Base-by-base conservation (phyloP, 2,888 invertebrate genomes). In the Lissonota sp. region DNA sequence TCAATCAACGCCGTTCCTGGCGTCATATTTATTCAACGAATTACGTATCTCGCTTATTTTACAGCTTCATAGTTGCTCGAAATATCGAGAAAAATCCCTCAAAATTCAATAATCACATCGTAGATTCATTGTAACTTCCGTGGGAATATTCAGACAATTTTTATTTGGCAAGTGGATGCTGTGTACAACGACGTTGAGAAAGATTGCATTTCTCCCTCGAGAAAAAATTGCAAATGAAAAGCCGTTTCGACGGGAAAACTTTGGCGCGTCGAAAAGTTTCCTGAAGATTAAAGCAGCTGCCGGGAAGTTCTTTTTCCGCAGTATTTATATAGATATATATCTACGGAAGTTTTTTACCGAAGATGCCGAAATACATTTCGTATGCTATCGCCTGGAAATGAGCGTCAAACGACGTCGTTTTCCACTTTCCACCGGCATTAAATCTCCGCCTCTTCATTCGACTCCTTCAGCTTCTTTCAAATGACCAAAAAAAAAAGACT, bases 371-470 rank as follows among this genome's bases (percentile, higher is more conserved):
- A 67, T 77, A 69, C 69, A 58, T 44, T 60, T 73, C 51, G n/a
- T 26, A 53, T 42, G 57, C 58, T 77, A 62, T 73, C 71, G 60
- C 46, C 60, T 42, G 67, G 46, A 67, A 79, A 37, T 49, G 71
- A 69, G 62, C 53, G 42, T 44, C 44, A 37, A 64, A 80, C 72
- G 67, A 73, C 77, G 69, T 42, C 69, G 77, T 77, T 70, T 73
- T 53, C 70, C 73, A 77, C 73, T 77, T 74, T 53, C 40, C 77
- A 74, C 73, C 44, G 67, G 26, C 46, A 49, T 57, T 55, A 62
- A 79, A 62, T 42, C 39, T 51, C 39, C 42, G 57, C 26, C 26
- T n/a, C 42, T 51, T 57, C 42, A 55, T 57, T 39, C 0, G 53
- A 42, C 53, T 64, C 37, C 37, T 51, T 12, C 40, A 64, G 64